Evolutionary conservation across 92 coral and sea anemone species (phyloP).

Genomic region (Epizoanthus scotinus): DNA sequence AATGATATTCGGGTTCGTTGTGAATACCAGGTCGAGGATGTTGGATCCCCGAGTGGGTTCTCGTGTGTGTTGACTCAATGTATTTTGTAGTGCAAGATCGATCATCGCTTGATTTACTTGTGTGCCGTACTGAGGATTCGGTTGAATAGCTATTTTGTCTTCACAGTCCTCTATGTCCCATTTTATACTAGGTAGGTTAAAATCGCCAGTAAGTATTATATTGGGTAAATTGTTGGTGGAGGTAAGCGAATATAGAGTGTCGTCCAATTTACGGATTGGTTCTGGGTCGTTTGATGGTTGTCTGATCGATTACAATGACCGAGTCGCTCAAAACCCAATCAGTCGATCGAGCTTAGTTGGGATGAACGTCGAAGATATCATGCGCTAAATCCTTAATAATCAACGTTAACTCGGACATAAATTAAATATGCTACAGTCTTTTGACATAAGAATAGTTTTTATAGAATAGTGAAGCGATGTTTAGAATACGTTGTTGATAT

Average conservation of each 20-base stretch:
- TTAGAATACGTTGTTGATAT: no score
- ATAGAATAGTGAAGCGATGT: no score
- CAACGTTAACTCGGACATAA: no score
- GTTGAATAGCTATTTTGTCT: neutral
- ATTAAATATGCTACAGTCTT: no score
- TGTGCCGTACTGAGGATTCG: neutral
- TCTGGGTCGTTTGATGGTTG: constrained; percentile 12
- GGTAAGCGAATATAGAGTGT: neutral
- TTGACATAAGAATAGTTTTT: no score
- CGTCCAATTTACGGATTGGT: neutral
- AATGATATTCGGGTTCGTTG: neutral
- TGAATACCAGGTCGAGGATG: neutral
- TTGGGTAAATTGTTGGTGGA: neutral
- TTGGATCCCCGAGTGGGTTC: neutral
- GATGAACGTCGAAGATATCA: no score
- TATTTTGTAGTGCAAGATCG: neutral
- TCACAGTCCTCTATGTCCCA: neutral
- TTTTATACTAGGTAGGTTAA: constrained; percentile 7
- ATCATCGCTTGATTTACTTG: neutral
- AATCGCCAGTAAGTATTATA: constrained; percentile 3
- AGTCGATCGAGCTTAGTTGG: no score
- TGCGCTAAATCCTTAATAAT: no score
- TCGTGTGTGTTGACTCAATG: neutral
- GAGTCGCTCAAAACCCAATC: no score
- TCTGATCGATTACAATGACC: no score